phyloP scores from a whole-genome alignment of 2,113 vertebrate species.

The Melierax canorus region DNA sequence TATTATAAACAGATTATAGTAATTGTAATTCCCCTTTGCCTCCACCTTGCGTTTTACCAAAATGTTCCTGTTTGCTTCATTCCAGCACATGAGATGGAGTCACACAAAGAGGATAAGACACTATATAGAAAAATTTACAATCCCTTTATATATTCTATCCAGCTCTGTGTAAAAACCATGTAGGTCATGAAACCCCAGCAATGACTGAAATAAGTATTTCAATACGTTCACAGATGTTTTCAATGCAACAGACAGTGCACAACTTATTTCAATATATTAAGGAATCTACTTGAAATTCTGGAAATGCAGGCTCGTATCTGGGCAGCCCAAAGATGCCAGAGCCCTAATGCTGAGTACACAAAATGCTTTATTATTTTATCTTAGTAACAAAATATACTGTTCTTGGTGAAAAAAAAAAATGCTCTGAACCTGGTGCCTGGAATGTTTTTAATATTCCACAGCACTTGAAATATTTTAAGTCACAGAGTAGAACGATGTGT shows the following conservation, averaged over 20 bases:
- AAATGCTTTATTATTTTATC: not conserved
- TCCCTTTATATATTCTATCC: not conserved
- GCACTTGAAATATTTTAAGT: not conserved
- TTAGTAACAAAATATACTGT: not conserved
- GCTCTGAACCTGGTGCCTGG: not conserved
- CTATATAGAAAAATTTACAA: not conserved
- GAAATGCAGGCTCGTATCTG: not conserved
- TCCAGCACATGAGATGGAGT: not conserved
- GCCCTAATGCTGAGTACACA: not conserved
- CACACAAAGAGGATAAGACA: not conserved
- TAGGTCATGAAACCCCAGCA: not conserved
- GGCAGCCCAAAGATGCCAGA: not conserved
- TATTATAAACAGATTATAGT: not conserved
- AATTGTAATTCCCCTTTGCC: not conserved
- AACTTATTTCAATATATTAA: not conserved
- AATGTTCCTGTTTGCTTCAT: not conserved
- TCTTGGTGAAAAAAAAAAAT: not conserved
- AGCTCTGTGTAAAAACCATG: not conserved
- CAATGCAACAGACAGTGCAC: not conserved
- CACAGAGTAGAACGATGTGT: not conserved
- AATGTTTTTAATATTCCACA: not conserved
- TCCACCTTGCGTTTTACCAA: not conserved
- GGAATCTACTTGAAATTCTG: not conserved
- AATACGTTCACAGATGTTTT: not conserved
- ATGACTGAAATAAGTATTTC: not conserved